Base-by-base conservation (phyloP, 2,113 vertebrate species). In the Chelonoidis abingdonii region DNA sequence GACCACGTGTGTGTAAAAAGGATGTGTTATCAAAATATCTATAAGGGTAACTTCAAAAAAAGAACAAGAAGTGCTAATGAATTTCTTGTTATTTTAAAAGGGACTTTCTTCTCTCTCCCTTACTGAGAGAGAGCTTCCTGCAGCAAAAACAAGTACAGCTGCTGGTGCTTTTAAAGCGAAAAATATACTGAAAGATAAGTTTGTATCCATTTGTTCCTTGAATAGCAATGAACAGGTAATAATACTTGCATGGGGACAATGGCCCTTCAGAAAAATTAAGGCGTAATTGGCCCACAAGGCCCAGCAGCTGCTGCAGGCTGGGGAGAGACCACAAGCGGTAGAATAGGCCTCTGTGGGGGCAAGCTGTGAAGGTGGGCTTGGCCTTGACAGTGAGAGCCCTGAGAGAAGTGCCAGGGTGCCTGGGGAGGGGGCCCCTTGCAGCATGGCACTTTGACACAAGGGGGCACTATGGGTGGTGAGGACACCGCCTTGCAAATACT, bases 21-120 rank as follows among this genome's bases (percentile, higher is more conserved):
- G 95, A 97, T 97, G 97, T 97, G 92, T 87, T 97, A 95, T 97
- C 97, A 95, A 97, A 97, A 97, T 97, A 97, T 97, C 96, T 97
- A 6, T 89, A 95, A 95, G 95, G 96, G 96, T 97, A 96, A 97
- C 96, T 96, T 97, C 95, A 97, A 97, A 97, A 62, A 96, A 95
- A 86, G 93, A 76, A 97, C 97, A 86, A 96, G 95, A 89, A 90
- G 89, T 95, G 91, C 95, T 95, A 97, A 97, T 96, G 97, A 97
- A 95, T 91, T 97, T 96, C 97, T 97, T 97, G 97, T 97, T 97
- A 97, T 97, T 97, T 94, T 92, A 95, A 94, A 97, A 97, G 97
- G 97, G 97, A 97, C 97, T 97, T 97, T 97, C 95, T 97, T 92
- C 94, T 94, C 95, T 0, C 65, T n/a, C 65, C 65, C 84, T 93